Evolutionary conservation across 2,113 vertebrate genomes (phyloP).

Genomic region (Planiliza haematocheilus): DNA sequence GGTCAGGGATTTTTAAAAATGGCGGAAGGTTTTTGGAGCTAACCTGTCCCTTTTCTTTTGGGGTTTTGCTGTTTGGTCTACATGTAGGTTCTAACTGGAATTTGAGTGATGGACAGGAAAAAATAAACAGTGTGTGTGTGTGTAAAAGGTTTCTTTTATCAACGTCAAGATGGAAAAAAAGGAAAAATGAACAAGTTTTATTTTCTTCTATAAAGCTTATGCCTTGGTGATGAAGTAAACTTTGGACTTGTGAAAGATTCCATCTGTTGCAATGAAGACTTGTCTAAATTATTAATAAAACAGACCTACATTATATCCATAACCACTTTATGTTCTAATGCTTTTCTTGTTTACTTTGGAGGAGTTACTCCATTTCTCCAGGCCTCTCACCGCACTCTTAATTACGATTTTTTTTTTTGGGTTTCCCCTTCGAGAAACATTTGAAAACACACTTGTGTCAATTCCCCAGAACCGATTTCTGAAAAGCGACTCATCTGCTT

Average conservation of each 20-base stretch:
- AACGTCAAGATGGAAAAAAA: constrained; percentile 35
- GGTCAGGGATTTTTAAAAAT: constrained; percentile 62
- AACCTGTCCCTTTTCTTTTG: constrained; percentile 57
- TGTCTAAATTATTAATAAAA: constrained; percentile 80
- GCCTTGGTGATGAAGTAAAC: constrained; percentile 68
- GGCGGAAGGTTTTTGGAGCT: constrained; percentile 53
- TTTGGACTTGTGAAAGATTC: constrained; percentile 74
- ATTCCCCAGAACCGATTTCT: constrained; percentile 36
- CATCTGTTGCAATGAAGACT: constrained; percentile 72
- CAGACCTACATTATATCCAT: constrained; percentile 76
- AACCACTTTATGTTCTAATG: constrained; percentile 54
- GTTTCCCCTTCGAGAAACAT: constrained; percentile 22
- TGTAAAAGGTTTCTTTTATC: constrained; percentile 73
- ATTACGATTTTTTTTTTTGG: constrained; percentile 10
- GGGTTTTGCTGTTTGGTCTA: constrained; percentile 73
- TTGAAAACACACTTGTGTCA: constrained; percentile 36
- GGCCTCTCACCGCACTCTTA: not conserved
- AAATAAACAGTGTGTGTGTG: constrained; percentile 55
- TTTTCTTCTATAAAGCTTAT: constrained; percentile 59
- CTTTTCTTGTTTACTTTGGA: constrained; percentile 47
- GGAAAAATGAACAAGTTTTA: constrained; percentile 51
- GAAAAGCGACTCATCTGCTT: constrained; percentile 15
- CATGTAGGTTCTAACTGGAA: constrained; percentile 77
- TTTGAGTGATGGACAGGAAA: constrained; percentile 66
- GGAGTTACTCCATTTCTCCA: constrained; percentile 30